Conservation (phyloP, 2,888 invertebrate species). For the Carterocephalus palaemon region DNA sequence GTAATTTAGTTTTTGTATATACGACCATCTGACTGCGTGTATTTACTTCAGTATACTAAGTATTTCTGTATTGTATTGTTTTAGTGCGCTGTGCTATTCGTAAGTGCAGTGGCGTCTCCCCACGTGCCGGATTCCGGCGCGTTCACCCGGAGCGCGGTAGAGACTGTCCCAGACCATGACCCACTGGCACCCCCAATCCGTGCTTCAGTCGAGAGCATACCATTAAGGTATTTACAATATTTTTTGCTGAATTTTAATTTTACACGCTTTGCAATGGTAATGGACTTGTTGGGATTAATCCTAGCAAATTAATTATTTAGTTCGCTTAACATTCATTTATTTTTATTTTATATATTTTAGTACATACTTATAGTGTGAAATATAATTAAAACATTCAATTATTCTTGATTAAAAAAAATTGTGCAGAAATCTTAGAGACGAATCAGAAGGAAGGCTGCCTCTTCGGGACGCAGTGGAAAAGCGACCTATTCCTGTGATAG, state of each 20-base stretch:
- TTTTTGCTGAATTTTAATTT: conserved; percentile 1
- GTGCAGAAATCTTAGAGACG: conserved; percentile 52
- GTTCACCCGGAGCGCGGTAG: conserved; percentile 60
- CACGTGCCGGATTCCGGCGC: conserved; percentile 44
- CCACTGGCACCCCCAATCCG: conserved; percentile 80
- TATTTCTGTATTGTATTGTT: conserved; percentile 17
- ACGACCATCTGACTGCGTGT: too few relatives aligned
- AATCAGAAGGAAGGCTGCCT: conserved; percentile 74
- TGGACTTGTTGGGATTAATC: too few relatives aligned
- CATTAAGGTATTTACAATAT: conserved; percentile 66
- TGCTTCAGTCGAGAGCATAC: conserved; percentile 87
- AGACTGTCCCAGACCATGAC: conserved; percentile 63
- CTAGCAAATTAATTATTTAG: too few relatives aligned
- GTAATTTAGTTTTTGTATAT: too few relatives aligned
- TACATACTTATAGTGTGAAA: too few relatives aligned
- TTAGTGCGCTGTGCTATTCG: conserved; percentile 55
- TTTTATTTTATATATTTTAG: too few relatives aligned
- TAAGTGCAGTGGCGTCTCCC: conserved; percentile 52
- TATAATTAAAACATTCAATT: too few relatives aligned
- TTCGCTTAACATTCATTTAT: too few relatives aligned
- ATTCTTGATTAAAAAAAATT: neutral
- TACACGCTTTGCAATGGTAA: neutral
- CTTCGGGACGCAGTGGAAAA: conserved; percentile 85
- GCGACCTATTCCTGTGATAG: conserved; percentile 65
- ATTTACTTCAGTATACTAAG: too few relatives aligned